A percentile compares a stretch with the other conserved stretches of the same genome.
These are phyloP conservation scores for Cephus cinctus DNA, from an alignment of 1,140 invertebrate species.

Conservation along the genomic window DNA sequence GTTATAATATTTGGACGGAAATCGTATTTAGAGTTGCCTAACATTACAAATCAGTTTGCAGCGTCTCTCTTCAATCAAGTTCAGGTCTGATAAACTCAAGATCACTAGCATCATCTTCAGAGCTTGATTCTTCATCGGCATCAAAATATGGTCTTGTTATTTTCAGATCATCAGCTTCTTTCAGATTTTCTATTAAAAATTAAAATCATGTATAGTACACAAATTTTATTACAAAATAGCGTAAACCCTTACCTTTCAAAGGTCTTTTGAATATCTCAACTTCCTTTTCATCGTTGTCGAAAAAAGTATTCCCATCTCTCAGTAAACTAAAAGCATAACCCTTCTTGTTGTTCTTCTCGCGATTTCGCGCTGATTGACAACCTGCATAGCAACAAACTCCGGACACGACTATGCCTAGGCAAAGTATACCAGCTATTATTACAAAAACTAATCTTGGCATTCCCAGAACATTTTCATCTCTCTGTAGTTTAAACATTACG, in stretches of 20 bases:
- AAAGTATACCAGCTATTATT: conserved; percentile 59
- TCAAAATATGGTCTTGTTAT: conserved; percentile 54
- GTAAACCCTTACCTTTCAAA: conserved; percentile 49
- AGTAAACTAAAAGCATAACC: conserved; percentile 50
- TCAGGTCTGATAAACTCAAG: conserved; percentile 55
- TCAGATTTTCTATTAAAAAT: not conserved
- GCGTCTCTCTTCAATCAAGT: conserved; percentile 24
- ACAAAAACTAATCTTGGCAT: conserved; percentile 74
- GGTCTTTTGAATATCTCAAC: conserved; percentile 64
- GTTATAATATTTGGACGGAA: too few relatives aligned
- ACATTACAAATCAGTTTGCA: too few relatives aligned
- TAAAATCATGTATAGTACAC: too few relatives aligned
- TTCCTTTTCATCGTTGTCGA: conserved; percentile 64
- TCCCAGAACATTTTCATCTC: conserved; percentile 67
- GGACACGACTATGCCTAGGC: conserved; percentile 29
- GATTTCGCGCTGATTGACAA: conserved; percentile 47
- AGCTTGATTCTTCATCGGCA: conserved; percentile 41
- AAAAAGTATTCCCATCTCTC: conserved; percentile 47
- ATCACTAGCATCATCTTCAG: conserved; percentile 47
- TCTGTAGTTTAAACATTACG: conserved; percentile 66
- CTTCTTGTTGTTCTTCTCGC: conserved; percentile 38
- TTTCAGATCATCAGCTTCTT: conserved; percentile 11
- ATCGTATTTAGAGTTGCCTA: too few relatives aligned
- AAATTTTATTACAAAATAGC: not conserved
- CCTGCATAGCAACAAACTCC: conserved; percentile 39